phyloP scores from a whole-genome alignment of 2,888 invertebrate genomes.

The Anaspis maculata region DNA sequence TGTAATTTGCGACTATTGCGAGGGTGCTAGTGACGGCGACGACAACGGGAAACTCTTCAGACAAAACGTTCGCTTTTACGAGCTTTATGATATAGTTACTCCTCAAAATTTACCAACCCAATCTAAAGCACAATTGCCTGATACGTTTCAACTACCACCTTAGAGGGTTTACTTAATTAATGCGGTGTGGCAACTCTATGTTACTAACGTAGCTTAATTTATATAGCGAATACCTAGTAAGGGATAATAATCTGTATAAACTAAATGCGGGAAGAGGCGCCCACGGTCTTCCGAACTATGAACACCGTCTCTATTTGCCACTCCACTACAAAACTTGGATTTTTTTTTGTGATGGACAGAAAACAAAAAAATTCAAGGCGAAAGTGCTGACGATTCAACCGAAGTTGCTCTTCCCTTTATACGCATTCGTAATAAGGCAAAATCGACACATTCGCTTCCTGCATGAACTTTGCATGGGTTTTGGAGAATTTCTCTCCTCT shows the following conservation, averaged over 20 bases:
- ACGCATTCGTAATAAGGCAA: conserved; percentile 12
- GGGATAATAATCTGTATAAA: conserved; percentile 8
- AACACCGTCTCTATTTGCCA: no score
- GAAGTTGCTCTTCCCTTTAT: conserved; percentile 8
- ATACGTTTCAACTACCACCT: conserved; percentile 24
- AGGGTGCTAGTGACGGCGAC: conserved; percentile 2
- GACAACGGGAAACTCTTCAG: conserved; percentile 6
- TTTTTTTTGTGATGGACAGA: no score
- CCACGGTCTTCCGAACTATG: neutral
- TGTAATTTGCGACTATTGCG: conserved; percentile 6
- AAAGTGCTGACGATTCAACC: conserved; percentile 7
- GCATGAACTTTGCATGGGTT: conserved; percentile 7
- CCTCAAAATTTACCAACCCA: conserved; percentile 13
- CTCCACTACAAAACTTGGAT: no score
- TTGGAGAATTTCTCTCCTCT: conserved; percentile 11
- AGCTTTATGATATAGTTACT: conserved; percentile 12
- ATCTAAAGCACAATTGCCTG: conserved; percentile 16
- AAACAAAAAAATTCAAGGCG: no score
- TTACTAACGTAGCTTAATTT: conserved; percentile 24
- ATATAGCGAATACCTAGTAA: conserved; percentile 20
- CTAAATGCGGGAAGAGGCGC: neutral
- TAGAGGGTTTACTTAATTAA: conserved; percentile 25
- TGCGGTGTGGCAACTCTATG: conserved; percentile 24
- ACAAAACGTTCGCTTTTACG: conserved; percentile 11
- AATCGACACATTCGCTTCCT: conserved; percentile 13